These are phyloP conservation scores for Gymnocephalus cernua DNA, from an alignment of 2,113 vertebrate genomes.

Conservation along the genomic window DNA sequence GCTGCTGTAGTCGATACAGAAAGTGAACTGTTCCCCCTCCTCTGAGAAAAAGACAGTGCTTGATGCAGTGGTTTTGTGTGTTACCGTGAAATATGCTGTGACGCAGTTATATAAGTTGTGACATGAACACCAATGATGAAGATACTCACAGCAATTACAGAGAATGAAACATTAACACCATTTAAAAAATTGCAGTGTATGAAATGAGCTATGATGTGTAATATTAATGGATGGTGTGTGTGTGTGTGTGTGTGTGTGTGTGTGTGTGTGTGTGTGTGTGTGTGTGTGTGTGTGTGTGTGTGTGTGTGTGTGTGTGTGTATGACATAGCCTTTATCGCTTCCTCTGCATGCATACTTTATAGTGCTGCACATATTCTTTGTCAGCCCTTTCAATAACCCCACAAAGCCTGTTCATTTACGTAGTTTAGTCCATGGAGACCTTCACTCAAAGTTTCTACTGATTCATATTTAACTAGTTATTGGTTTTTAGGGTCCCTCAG, in stretches of 20 bases:
- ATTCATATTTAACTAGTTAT: constrained; percentile 67
- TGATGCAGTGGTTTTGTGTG: constrained; percentile 1
- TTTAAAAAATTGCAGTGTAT: constrained; percentile 11
- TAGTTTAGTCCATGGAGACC: constrained; percentile 44
- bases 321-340: constrained; percentile 17
- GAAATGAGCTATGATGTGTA: constrained; percentile 20
- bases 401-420: constrained; percentile 49
- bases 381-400: constrained; percentile 37
- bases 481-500: constrained; percentile 45
- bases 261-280: background rate
- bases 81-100: constrained; percentile 40
- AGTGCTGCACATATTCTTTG: constrained; percentile 15
- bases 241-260: background rate
- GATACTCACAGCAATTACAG: constrained; percentile 10
- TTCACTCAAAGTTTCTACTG: constrained; percentile 51
- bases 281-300: background rate
- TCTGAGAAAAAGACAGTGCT: constrained; percentile 15
- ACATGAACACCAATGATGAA: background rate
- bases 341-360: constrained; percentile 31
- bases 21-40: constrained; percentile 50
- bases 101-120: background rate
- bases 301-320: background rate
- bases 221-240: constrained; percentile 24
- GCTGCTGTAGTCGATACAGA: constrained; percentile 68
- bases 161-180: constrained; percentile 29